Conservation (phyloP, 2,797 vertebrate genomes). For the Arremon brunneinucha region DNA sequence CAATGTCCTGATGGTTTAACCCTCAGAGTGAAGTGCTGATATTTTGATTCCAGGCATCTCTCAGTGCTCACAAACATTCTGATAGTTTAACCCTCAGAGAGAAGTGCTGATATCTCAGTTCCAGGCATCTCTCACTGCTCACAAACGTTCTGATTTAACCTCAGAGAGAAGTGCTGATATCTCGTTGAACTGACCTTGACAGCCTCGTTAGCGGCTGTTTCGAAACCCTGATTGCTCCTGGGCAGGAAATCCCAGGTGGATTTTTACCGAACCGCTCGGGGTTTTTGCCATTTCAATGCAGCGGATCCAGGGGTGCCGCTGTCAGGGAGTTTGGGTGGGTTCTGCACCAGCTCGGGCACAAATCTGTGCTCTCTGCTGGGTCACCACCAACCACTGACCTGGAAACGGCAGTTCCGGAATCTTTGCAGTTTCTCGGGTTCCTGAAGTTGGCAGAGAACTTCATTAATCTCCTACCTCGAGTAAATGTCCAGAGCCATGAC, state of each 20-base stretch:
- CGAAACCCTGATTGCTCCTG: neutral
- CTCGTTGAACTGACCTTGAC: neutral
- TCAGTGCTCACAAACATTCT: no score
- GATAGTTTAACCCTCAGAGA: no score
- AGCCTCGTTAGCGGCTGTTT: neutral
- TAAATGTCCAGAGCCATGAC: neutral
- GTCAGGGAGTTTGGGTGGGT: neutral
- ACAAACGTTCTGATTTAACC: neutral
- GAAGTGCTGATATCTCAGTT: no score
- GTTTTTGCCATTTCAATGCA: neutral
- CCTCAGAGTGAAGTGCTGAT: neutral
- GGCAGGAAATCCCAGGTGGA: neutral
- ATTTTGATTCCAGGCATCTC: neutral
- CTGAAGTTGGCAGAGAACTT: slow-evolving; percentile 63
- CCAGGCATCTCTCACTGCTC: neutral
- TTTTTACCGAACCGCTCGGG: neutral
- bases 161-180: neutral
- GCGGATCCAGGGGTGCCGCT: neutral
- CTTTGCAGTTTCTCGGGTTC: slow-evolving; percentile 24
- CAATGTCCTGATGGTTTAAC: no score
- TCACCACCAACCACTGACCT: slow-evolving; percentile 29
- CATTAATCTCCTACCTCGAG: slow-evolving; percentile 64
- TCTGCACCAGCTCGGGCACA: rapidly evolving
- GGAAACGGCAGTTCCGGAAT: slow-evolving; percentile 54
- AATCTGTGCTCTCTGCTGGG: neutral